A percentile compares a stretch with the other conserved stretches of the same genome.
Evolutionary conservation across 2,888 invertebrate species (phyloP).

Genomic region (Tetragonula carbonaria): DNA sequence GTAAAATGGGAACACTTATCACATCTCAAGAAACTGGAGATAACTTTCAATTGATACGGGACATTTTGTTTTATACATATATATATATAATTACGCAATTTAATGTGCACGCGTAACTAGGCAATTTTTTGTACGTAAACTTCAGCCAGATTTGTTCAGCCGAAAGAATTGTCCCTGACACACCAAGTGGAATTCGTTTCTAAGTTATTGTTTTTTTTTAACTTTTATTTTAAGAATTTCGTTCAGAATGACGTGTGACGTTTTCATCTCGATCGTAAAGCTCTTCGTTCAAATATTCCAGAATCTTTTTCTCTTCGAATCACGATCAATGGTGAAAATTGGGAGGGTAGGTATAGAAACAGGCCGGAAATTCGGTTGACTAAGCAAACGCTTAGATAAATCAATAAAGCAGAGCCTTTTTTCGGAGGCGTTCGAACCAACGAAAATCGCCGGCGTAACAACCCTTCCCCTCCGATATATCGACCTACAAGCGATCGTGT

Average conservation of each 20-base stretch:
- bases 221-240: neutral
- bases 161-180: neutral
- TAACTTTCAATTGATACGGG: neutral
- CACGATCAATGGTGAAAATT: neutral
- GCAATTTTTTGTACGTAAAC: neutral
- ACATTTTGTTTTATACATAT: neutral
- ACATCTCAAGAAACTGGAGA: neutral
- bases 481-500: conserved; percentile 48
- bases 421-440: conserved; percentile 38
- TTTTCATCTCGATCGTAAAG: neutral
- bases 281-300: neutral
- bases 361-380: conserved; percentile 41
- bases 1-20: neutral
- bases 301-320: neutral
- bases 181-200: no score
- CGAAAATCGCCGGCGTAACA: conserved; percentile 41
- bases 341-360: neutral
- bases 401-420: conserved; percentile 41
- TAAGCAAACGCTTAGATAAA: conserved; percentile 45
- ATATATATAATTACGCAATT: neutral
- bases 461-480: conserved; percentile 31
- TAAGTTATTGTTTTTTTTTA: neutral
- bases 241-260: neutral
- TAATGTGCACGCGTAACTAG: neutral
- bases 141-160: neutral